Evolutionary conservation across 2,888 invertebrate species (phyloP).

Genomic region (Blastobasis lacticolella): DNA sequence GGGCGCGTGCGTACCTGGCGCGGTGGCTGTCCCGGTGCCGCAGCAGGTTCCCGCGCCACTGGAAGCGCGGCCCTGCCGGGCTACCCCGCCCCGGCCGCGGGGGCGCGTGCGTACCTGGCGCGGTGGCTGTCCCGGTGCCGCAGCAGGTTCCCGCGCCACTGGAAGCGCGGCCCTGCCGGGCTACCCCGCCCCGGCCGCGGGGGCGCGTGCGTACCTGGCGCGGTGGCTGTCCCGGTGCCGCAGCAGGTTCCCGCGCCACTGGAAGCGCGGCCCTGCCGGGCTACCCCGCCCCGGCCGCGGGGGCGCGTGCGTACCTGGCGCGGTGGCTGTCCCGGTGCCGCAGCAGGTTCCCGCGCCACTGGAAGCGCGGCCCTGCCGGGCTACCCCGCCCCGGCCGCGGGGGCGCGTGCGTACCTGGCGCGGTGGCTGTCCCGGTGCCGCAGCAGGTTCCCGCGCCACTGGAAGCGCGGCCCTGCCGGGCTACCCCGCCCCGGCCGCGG

Average conservation of each 20-base stretch:
- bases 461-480: slow-evolving; percentile 18
- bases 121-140: slow-evolving; percentile 82
- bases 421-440: background rate
- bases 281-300: background rate
- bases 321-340: background rate
- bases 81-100: background rate
- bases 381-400: background rate
- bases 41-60: background rate
- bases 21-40: background rate
- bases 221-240: background rate
- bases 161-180: slow-evolving; percentile 72
- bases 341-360: background rate
- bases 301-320: slow-evolving; percentile 8
- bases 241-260: background rate
- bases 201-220: slow-evolving; percentile 22
- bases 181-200: slow-evolving; percentile 70
- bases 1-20: background rate
- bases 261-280: background rate
- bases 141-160: slow-evolving; percentile 85
- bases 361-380: slow-evolving; percentile 18
- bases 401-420: background rate
- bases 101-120: slow-evolving; percentile 33
- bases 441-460: background rate
- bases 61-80: background rate
- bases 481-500: background rate